Evolutionary conservation across 2,888 invertebrate genomes (phyloP).

Genomic region (Drosophila nigritarsus): DNA sequence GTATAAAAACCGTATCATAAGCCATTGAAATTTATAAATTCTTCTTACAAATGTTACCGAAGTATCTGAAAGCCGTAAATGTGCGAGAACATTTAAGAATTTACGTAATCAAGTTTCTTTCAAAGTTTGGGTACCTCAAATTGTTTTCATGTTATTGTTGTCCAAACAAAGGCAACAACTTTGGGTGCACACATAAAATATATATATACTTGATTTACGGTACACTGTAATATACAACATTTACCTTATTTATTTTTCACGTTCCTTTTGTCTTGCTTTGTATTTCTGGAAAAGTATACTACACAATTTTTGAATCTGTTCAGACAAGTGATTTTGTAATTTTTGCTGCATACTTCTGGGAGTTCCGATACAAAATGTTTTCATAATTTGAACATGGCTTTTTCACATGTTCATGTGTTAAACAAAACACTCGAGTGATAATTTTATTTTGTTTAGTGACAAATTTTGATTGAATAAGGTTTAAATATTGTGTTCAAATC

Average conservation of each 20-base stretch:
- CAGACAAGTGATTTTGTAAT: background rate
- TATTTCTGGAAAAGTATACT: constrained; percentile 23
- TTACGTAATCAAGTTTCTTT: constrained; percentile 1
- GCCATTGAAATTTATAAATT: background rate
- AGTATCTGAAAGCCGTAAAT: background rate
- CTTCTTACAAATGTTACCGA: background rate
- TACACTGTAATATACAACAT: background rate
- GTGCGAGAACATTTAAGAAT: background rate
- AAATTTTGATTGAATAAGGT: background rate
- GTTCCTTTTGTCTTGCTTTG: background rate
- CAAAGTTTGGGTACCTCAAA: constrained; percentile 7
- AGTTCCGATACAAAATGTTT: background rate
- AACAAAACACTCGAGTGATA: background rate
- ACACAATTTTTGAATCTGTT: too few relatives aligned
- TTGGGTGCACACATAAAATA: background rate
- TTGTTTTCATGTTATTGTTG: constrained; percentile 2
- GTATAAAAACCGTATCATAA: background rate
- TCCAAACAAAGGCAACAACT: constrained; percentile 16
- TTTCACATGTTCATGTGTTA: background rate
- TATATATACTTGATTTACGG: background rate
- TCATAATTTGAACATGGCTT: background rate
- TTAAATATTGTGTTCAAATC: background rate
- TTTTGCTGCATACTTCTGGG: constrained; percentile 19
- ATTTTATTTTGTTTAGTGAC: background rate
- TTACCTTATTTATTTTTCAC: background rate